Percentiles rank a stretch among this genome's conserved stretches.
Conservation (phyloP, 2,888 invertebrate genomes). For the Geophilus truncorum region DNA sequence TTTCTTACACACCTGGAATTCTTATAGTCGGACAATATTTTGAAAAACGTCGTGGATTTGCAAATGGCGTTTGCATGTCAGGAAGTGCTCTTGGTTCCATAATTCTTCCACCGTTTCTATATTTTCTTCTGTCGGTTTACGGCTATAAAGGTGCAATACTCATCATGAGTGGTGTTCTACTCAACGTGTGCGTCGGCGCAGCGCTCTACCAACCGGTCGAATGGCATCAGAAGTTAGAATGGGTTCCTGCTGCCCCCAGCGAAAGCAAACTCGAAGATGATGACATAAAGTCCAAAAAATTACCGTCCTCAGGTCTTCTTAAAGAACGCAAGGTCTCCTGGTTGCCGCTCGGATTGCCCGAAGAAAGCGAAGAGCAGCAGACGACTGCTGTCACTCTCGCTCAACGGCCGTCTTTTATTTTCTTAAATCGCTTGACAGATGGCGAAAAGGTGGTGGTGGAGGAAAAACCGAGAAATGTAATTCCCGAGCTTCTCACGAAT, state of each 20-base stretch:
- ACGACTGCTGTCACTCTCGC: background rate
- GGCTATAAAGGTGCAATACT: slow-evolving; percentile 59
- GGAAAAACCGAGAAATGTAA: background rate
- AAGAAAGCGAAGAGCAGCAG: background rate
- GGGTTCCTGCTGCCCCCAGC: slow-evolving; percentile 38
- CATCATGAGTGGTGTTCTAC: slow-evolving; percentile 36
- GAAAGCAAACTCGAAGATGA: background rate
- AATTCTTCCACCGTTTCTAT: slow-evolving; percentile 71
- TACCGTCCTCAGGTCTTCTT: background rate
- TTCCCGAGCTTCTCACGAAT: background rate
- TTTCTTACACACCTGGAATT: slow-evolving; percentile 82
- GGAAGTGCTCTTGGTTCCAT: slow-evolving; percentile 82
- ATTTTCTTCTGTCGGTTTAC: slow-evolving; percentile 64
- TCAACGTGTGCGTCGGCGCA: slow-evolving; percentile 38
- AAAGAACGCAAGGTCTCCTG: slow-evolving; percentile 36
- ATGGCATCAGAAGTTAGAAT: slow-evolving; percentile 49
- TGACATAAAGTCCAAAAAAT: background rate
- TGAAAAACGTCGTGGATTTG: slow-evolving; percentile 68
- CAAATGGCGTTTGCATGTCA: slow-evolving; percentile 82
- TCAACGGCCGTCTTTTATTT: background rate
- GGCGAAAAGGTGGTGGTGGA: background rate
- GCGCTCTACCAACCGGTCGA: slow-evolving; percentile 38
- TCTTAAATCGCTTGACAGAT: background rate
- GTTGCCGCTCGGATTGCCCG: slow-evolving; percentile 28
- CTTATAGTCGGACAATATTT: slow-evolving; percentile 86